These are phyloP conservation scores for Patella vulgata DNA, from an alignment of 1,140 invertebrate genomes.

Conservation along the genomic window DNA sequence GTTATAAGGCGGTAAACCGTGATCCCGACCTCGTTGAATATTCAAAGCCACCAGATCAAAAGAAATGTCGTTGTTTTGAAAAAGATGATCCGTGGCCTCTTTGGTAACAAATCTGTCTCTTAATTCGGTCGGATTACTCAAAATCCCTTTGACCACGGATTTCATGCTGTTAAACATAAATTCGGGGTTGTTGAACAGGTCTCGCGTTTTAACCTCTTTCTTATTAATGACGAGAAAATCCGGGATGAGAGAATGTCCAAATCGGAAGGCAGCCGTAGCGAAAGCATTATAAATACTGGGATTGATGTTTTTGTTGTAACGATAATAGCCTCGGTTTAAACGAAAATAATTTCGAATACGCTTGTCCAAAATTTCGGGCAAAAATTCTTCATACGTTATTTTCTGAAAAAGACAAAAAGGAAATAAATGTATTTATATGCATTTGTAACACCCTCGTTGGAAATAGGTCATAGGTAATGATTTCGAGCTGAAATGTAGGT, in stretches of 20 bases:
- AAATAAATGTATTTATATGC: too few relatives aligned
- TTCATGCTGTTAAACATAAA: too few relatives aligned
- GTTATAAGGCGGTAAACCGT: slow-evolving; percentile 68
- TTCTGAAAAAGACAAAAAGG: slow-evolving; percentile 6
- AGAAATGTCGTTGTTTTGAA: slow-evolving; percentile 11
- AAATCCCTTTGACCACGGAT: too few relatives aligned
- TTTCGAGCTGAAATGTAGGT: too few relatives aligned
- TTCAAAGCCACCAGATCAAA: slow-evolving; percentile 26
- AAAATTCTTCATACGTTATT: slow-evolving; percentile 27
- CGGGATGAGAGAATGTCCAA: slow-evolving; percentile 22
- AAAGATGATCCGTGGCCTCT: slow-evolving; percentile 24
- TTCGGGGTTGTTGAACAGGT: too few relatives aligned
- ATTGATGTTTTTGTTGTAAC: slow-evolving; percentile 81
- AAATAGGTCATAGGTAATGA: too few relatives aligned
- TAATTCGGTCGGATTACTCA: too few relatives aligned
- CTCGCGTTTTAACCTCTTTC: too few relatives aligned
- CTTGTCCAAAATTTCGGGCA: slow-evolving; percentile 18
- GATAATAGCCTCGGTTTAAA: not conserved
- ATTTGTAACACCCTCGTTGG: too few relatives aligned
- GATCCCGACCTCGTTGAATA: slow-evolving; percentile 22
- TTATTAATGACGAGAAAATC: too few relatives aligned
- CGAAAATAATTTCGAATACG: not conserved
- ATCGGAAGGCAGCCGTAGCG: slow-evolving; percentile 8
- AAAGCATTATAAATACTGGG: slow-evolving; percentile 70
- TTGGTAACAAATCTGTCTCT: slow-evolving; percentile 7